phyloP scores from a whole-genome alignment of 2,888 invertebrate species.

The Eutolmus rufibarbis region DNA sequence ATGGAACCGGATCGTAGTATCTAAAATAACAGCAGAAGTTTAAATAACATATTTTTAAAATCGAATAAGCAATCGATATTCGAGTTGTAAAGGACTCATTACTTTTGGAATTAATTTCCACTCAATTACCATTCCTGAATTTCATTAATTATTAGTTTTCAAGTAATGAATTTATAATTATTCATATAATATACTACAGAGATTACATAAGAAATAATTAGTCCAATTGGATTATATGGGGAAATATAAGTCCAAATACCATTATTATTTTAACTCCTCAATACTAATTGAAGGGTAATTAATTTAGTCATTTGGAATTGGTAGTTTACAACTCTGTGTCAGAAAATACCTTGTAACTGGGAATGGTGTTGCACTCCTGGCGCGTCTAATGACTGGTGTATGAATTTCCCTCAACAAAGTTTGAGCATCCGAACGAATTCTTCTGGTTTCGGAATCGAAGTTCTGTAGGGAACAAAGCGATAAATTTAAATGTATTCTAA shows the following conservation, averaged over 20 bases:
- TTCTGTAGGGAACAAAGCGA: slow-evolving; percentile 66
- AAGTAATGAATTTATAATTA: too few relatives aligned
- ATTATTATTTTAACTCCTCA: not conserved
- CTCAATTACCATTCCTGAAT: not conserved
- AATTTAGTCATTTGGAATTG: not conserved
- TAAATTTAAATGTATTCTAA: not conserved
- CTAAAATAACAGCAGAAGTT: slow-evolving; percentile 55
- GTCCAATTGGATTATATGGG: too few relatives aligned
- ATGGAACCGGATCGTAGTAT: slow-evolving; percentile 66
- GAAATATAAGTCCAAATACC: too few relatives aligned
- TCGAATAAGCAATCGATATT: not conserved
- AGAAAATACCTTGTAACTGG: slow-evolving; percentile 46
- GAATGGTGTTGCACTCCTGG: slow-evolving; percentile 66
- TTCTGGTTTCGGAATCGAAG: slow-evolving; percentile 83
- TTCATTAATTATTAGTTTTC: not conserved
- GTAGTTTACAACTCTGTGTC: not conserved
- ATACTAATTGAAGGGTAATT: not conserved
- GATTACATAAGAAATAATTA: too few relatives aligned
- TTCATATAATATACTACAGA: too few relatives aligned
- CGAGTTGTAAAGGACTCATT: not conserved
- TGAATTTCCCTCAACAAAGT: slow-evolving; percentile 78
- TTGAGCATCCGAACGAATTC: slow-evolving; percentile 80
- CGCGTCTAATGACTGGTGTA: slow-evolving; percentile 77
- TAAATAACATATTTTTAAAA: not conserved
- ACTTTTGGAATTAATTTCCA: not conserved